Evolutionary conservation across 2,888 invertebrate species (phyloP).

Genomic region (Stenurella melanura): DNA sequence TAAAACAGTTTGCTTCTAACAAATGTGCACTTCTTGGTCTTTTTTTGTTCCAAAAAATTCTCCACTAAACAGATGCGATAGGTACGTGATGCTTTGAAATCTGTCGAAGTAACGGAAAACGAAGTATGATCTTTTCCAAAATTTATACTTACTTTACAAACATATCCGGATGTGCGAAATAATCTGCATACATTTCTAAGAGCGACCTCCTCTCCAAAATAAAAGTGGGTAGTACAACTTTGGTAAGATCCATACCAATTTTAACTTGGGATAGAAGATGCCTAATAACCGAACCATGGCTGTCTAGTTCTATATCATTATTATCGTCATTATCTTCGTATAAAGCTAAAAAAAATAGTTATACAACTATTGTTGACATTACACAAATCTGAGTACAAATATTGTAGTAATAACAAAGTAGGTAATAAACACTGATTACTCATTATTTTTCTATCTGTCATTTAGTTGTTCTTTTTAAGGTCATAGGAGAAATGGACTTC

Average conservation of each 20-base stretch:
- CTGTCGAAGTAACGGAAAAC: background rate
- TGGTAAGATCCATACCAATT: conserved; percentile 99
- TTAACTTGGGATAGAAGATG: conserved; percentile 98
- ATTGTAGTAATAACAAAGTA: background rate
- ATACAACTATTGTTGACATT: background rate
- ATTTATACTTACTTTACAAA: conserved; percentile 84
- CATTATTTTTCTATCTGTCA: background rate
- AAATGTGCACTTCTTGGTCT: no score
- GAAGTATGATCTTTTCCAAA: background rate
- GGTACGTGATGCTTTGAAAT: background rate
- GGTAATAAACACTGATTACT: background rate
- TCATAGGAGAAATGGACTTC: conserved; percentile 7
- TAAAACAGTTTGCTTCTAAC: no score
- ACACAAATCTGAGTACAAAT: background rate
- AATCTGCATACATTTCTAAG: conserved; percentile 99
- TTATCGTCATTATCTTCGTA: conserved; percentile 94
- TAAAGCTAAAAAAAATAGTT: conserved; percentile 79
- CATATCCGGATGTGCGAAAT: conserved; percentile 99
- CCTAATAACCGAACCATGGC: conserved; percentile 97
- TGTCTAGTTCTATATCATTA: conserved; percentile 94
- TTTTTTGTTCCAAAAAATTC: no score
- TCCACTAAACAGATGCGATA: no score
- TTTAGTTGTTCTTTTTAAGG: background rate
- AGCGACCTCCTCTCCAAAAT: conserved; percentile 97
- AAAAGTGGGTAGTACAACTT: conserved; percentile 98